Evolutionary conservation across 2,113 vertebrate species (phyloP).

Genomic region (Aptenodytes forsteri): DNA sequence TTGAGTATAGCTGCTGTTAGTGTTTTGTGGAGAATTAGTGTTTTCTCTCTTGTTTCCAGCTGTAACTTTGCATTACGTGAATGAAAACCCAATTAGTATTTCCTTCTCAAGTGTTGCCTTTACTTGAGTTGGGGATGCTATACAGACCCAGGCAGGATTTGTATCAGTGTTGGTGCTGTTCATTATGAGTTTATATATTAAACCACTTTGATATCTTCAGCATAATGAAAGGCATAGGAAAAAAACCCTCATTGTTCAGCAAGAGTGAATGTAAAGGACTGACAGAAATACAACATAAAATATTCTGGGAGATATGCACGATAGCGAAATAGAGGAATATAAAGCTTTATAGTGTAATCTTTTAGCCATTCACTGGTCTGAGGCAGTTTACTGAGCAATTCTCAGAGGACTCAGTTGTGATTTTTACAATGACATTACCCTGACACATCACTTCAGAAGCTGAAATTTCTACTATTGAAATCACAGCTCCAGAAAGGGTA

Average conservation of each 20-base stretch:
- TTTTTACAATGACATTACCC: not conserved
- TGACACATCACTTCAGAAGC: not conserved
- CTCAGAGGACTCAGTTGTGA: not conserved
- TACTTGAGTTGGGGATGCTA: not conserved
- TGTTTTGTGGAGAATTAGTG: not conserved
- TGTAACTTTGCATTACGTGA: not conserved
- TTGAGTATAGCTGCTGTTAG: not conserved
- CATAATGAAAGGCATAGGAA: not conserved
- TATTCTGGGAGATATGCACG: not conserved
- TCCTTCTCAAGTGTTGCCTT: not conserved
- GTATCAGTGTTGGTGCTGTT: not conserved
- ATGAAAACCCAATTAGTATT: not conserved
- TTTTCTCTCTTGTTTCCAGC: not conserved
- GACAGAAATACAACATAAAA: not conserved
- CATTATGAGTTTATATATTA: not conserved
- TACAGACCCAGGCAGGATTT: not conserved
- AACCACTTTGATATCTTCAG: not conserved
- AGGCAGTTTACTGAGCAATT: not conserved
- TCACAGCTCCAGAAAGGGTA: not conserved
- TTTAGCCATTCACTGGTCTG: not conserved
- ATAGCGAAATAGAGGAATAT: not conserved
- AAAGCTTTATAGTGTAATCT: not conserved
- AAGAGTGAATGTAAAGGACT: not conserved
- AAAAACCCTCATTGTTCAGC: not conserved
- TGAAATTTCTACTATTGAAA: not conserved